Percentiles rank a stretch among this genome's conserved stretches.
Evolutionary conservation across 2,888 invertebrate species (phyloP).

Genomic region (Dastarcus helophoroides): DNA sequence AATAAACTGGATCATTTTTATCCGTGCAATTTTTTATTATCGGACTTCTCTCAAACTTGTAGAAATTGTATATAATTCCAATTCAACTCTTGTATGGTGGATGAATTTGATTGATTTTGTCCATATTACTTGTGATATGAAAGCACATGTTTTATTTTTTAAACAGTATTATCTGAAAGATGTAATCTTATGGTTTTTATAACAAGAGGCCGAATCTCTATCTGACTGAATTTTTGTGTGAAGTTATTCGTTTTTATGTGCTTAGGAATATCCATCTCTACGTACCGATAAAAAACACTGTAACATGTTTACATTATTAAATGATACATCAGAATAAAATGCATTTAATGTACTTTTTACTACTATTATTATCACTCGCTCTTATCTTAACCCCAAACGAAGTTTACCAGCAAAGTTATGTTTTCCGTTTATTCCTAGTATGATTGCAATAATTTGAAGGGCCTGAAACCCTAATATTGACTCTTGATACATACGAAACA

Average conservation of each 20-base stretch:
- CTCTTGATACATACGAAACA: too few species aligned
- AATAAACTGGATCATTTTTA: conserved; percentile 16
- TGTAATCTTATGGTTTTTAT: conserved; percentile 18
- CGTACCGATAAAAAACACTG: conserved; percentile 27
- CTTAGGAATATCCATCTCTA: conserved; percentile 28
- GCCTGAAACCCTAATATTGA: too few species aligned
- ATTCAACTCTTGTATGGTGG: conserved; percentile 19
- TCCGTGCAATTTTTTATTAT: conserved; percentile 19
- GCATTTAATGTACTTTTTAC: conserved; percentile 27
- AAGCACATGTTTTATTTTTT: conserved; percentile 25
- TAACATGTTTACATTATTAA: conserved; percentile 25
- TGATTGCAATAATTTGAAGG: too few species aligned
- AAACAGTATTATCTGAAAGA: conserved; percentile 28
- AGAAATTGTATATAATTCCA: conserved; percentile 21
- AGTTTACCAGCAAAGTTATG: too few species aligned
- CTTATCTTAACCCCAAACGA: too few species aligned
- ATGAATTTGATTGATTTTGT: conserved; percentile 14
- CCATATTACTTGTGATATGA: conserved; percentile 24
- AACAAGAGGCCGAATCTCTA: conserved; percentile 26
- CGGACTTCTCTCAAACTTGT: conserved; percentile 11
- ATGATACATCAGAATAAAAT: conserved; percentile 23
- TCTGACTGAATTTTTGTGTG: conserved; percentile 22
- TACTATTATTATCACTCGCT: conserved; percentile 1
- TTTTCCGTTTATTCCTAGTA: too few species aligned
- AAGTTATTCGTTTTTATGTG: conserved; percentile 26